Evolutionary conservation across 2,888 invertebrate genomes (phyloP).

Genomic region (Protodeltote pygarga): DNA sequence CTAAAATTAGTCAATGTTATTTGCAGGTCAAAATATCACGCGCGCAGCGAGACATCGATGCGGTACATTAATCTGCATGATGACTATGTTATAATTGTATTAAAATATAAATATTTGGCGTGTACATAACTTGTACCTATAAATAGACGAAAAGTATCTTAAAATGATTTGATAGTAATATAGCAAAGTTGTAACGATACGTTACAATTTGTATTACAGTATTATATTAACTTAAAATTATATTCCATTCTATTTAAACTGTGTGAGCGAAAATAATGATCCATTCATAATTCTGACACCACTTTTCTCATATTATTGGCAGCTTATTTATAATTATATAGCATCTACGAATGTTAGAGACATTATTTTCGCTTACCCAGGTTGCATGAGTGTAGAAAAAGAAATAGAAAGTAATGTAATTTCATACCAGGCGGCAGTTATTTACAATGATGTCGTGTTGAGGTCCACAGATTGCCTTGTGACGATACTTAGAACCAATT

Average conservation of each 20-base stretch:
- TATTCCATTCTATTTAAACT: conserved; percentile 23
- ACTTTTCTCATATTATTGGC: conserved; percentile 25
- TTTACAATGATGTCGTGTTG: conserved; percentile 36
- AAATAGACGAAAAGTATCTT: conserved; percentile 25
- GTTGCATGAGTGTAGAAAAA: conserved; percentile 16
- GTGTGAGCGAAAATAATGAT: conserved; percentile 38
- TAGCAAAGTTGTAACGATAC: conserved; percentile 41
- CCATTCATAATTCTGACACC: neutral
- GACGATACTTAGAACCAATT: conserved; percentile 71
- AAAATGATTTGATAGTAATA: conserved; percentile 41
- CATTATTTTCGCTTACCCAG: conserved; percentile 42
- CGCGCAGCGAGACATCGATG: conserved; percentile 97
- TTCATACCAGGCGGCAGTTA: conserved; percentile 13
- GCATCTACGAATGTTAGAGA: conserved; percentile 3
- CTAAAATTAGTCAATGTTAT: conserved; percentile 42
- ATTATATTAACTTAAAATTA: conserved; percentile 53
- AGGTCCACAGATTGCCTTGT: conserved; percentile 62
- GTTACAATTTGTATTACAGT: conserved; percentile 56
- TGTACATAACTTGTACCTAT: conserved; percentile 32
- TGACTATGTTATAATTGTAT: conserved; percentile 31
- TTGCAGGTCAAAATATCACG: conserved; percentile 95
- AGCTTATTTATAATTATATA: conserved; percentile 17
- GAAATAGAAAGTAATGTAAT: conserved; percentile 16
- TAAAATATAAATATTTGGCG: conserved; percentile 24
- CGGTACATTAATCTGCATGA: conserved; percentile 82